Base-by-base conservation (phyloP, 2,888 invertebrate genomes). In the Xestia sexstrigata region DNA sequence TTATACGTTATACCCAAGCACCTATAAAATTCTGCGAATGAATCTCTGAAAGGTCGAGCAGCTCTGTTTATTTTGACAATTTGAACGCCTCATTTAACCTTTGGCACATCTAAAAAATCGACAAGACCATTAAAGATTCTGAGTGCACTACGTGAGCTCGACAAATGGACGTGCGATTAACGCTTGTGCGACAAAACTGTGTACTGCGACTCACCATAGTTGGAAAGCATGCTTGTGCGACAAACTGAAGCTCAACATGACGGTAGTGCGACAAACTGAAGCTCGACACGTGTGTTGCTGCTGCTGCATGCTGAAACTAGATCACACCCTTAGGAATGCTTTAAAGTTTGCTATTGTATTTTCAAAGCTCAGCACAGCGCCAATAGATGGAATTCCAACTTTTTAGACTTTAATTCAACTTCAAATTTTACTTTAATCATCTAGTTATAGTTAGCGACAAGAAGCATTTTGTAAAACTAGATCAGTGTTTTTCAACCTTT, bases 41-140 rank as follows among this genome's bases (percentile, higher is more conserved):
- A 60, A 82, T 60, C 26, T n/a, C 39, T 15, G 7, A 35, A 55
- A 42, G n/a, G 58, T 60, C 52, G 35, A 75, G 35, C 55, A 15
- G 11, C 49, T 20, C 26, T 55, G 82, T 67, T 78, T 78, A 58
- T 71, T 82, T 78, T 49, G n/a, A 30, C 63, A 26, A 78, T 71
- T 71, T 49, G 35, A 76, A 65, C 55, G 82, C 63, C 68, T 23
- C 68, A 35, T 35, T 77, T 55, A 63, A 62, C 20, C 20, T 11
- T 67, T 82, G 81, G 81, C 84, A 49, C 23, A 11, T 5, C 49
- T 60, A 66, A 79, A 73, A 84, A 70, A 35, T 17, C 26, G 20
- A 26, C 9, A 42, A 71, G 79, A 70, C 73, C 62, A 8, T 45
- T 63, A 79, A 67, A 70, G 62, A 52, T 68, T 42, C 9, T 7